Base-by-base conservation (phyloP, 2,888 invertebrate genomes). In the Calliopum simillimum region DNA sequence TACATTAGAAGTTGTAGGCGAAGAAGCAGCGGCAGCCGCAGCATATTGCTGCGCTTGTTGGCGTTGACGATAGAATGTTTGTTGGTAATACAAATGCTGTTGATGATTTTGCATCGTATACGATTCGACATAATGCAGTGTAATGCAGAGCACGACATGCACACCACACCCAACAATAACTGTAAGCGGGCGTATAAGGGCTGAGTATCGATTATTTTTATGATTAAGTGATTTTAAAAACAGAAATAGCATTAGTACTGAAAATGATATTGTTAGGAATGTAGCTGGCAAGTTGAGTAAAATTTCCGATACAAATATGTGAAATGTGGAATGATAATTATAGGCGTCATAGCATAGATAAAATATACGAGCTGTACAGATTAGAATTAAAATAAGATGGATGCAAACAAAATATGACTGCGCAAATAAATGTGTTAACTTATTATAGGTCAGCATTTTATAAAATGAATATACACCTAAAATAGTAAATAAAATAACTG, bases 331-430 rank as follows among this genome's bases (percentile, higher is more conserved):
- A 73, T 92, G 91, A n/a, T 94, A 91, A 81, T 97, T 97, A 83
- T 97, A 97, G 0, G 96, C 95, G 86, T 97, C 97, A 82, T 96
- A 94, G 78, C 96, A 93, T 77, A 97, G 89, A 82, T 95, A 96
- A 78, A 95, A 93, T 78, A 95, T 94, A 63, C 95, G 89, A 81
- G 94, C 88, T 19, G 92, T 89, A 81, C 97, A 95, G 55, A 96
- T 92, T 13, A 92, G 88, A 12, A 96, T 93, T 68, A 97, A 86
- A 76, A 96, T 90, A 62, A 94, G 86, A 86, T 96, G 95, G 23
- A 97, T 89, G 47, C 94, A 92, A 33, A 97, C 89, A 85, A 96
- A 97, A 84, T 96, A 97, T 71, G 94, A 93, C 81, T 94, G 94
- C 2, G 94, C 93, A 79, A 97, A 91, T 72, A 97, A 89, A 85